phyloP scores from a whole-genome alignment of 2,113 vertebrate genomes.

The Anolis carolinensis region DNA sequence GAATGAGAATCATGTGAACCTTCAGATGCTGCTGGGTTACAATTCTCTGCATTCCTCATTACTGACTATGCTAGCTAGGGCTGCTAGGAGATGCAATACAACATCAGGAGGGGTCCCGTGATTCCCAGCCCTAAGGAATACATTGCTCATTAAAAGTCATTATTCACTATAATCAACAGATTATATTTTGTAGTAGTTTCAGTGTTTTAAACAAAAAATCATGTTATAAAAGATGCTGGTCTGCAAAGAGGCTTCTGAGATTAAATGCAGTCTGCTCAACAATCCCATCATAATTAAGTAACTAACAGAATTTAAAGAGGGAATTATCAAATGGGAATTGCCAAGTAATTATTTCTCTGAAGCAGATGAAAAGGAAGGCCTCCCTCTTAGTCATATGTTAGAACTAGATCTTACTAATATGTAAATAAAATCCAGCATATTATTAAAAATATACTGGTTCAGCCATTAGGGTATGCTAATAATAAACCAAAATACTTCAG shows the following conservation, averaged over 20 bases:
- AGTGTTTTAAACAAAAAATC: conserved; percentile 45
- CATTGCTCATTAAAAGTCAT: conserved; percentile 30
- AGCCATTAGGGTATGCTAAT: background rate
- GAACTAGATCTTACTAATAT: conserved; percentile 69
- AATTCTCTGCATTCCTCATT: too few species aligned
- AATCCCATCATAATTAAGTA: conserved; percentile 82
- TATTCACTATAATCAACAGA: conserved; percentile 57
- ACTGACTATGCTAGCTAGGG: too few species aligned
- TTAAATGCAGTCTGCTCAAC: conserved; percentile 68
- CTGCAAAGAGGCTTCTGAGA: conserved; percentile 60
- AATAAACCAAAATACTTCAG: conserved; percentile 43
- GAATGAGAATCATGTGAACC: too few species aligned
- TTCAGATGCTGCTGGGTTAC: too few species aligned
- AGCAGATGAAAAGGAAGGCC: conserved; percentile 79
- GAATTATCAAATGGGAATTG: conserved; percentile 84
- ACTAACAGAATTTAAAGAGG: conserved; percentile 82
- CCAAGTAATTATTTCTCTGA: conserved; percentile 83
- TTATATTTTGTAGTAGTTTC: conserved; percentile 63
- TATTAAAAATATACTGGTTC: conserved; percentile 49
- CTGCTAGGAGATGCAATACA: too few species aligned
- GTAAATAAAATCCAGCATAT: conserved; percentile 77
- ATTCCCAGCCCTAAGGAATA: conserved; percentile 24
- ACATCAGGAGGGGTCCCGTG: too few species aligned
- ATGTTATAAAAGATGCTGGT: conserved; percentile 64
- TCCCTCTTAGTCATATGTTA: conserved; percentile 74